Evolutionary conservation across 2,113 vertebrate species (phyloP), one percentile per base, ranked within the genome.

Genomic region (Saccopteryx leptura): DNA sequence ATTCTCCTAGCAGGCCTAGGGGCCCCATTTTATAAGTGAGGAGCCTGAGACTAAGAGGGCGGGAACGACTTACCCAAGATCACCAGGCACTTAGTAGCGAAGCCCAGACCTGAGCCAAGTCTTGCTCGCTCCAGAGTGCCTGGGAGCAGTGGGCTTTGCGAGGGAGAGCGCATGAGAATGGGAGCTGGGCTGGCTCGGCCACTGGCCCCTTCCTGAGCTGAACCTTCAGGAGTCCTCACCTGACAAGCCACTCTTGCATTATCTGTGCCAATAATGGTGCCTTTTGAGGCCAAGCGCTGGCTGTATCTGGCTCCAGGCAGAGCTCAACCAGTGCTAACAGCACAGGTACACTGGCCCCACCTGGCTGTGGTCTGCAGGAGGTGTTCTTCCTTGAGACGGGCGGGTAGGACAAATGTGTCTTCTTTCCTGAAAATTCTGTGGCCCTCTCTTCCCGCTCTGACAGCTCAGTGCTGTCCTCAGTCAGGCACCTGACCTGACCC

Each of bases 141-240:
- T 17, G 39, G 0, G 23, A 83, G 24, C 91, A 19, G 26, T 4
- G 1, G 72, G 46, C 78, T 89, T 74, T 8, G 33, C 8, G 12
- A 72, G 5, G 50, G 33, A 39, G 54, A 39, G 23, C 26, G 10
- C 26, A 0, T 2, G 15, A 21, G 26, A 6, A 0, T 0, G 8
- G 31, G 31, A 83, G 52, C 78, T 23, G n/a, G 31, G 21, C 72
- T 33, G 23, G 58, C 24, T 19, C n/a, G 21, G 96, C 52, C 60
- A 8, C 69, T 19, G 15, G 7, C 21, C 28, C 3, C 1, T 56
- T 86, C 17, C 19, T n/a, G 71, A 65, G n/a, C 48, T 66, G 0
- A 33, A 39, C 65, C 54, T 50, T 56, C 24, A 19, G 1, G 23
- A 19, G 52, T 19, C 14, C 33, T 58, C 58, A 11, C 60, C 68